A percentile compares a stretch with the other conserved stretches of the same genome.
These are phyloP conservation scores for Streptopelia turtur DNA, from an alignment of 2,797 vertebrate species.

Conservation along the genomic window DNA sequence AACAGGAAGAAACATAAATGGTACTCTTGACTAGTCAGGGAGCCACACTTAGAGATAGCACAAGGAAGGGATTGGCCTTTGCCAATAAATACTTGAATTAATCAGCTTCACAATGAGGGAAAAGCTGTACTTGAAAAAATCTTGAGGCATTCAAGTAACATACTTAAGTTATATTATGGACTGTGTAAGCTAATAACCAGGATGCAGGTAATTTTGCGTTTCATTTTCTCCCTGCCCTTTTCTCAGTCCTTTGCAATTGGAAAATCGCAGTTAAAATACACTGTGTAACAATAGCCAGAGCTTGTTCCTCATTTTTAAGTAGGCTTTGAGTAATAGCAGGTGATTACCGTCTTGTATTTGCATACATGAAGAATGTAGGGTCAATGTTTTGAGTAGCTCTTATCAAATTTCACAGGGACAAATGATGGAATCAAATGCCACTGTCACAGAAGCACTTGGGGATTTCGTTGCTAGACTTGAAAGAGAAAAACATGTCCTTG, in stretches of 20 bases:
- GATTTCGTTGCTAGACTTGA: background rate
- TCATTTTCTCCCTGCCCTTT: background rate
- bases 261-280: slow-evolving; percentile 17
- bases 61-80: background rate
- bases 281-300: background rate
- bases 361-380: background rate
- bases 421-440: background rate
- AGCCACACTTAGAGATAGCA: background rate
- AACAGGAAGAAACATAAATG: background rate
- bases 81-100: background rate
- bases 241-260: background rate
- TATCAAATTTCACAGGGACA: background rate
- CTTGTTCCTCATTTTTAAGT: background rate
- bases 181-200: background rate
- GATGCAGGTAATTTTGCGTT: background rate
- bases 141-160: background rate
- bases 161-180: background rate
- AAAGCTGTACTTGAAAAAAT: slow-evolving; percentile 13
- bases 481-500: background rate
- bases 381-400: background rate
- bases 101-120: background rate
- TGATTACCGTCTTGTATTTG: background rate
- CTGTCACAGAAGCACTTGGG: background rate
- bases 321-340: background rate
- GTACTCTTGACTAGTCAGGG: background rate